phyloP scores from a whole-genome alignment of 2,797 vertebrate species.

The Thripadectes ignobilis region DNA sequence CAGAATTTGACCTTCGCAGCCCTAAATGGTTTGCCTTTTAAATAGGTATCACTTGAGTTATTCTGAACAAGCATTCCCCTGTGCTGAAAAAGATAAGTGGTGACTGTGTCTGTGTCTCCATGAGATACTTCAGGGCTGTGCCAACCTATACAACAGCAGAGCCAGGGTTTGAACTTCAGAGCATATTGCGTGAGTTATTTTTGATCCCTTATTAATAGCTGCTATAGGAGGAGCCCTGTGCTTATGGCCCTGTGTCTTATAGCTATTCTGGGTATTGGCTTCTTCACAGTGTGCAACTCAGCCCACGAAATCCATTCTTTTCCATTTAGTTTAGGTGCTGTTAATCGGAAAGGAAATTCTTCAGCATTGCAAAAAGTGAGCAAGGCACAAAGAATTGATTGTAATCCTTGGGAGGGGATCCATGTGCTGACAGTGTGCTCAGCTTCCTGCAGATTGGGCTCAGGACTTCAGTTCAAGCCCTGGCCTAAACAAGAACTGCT shows the following conservation, averaged over 20 bases:
- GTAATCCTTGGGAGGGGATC: background rate
- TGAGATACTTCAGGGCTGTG: background rate
- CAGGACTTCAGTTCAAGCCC: background rate
- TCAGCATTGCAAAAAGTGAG: background rate
- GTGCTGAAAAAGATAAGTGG: background rate
- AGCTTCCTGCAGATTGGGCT: background rate
- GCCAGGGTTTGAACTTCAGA: conserved; percentile 13
- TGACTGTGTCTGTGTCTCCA: background rate
- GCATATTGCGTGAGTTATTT: conserved; percentile 42
- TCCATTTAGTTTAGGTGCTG: background rate
- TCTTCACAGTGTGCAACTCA: background rate
- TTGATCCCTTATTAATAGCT: conserved; percentile 35
- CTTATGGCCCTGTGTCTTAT: background rate
- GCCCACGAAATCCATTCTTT: background rate
- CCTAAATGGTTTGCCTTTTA: conserved; percentile 7
- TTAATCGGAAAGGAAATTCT: background rate
- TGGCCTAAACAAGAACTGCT: background rate
- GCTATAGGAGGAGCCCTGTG: background rate
- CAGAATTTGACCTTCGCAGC: background rate
- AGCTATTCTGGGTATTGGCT: background rate
- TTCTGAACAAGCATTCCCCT: conserved; percentile 25
- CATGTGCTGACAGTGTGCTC: background rate
- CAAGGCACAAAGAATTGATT: conserved; percentile 2
- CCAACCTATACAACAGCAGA: background rate
- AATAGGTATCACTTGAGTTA: background rate